These are phyloP conservation scores for Ophion obscuratus DNA, from an alignment of 2,888 invertebrate species.

Conservation along the genomic window DNA sequence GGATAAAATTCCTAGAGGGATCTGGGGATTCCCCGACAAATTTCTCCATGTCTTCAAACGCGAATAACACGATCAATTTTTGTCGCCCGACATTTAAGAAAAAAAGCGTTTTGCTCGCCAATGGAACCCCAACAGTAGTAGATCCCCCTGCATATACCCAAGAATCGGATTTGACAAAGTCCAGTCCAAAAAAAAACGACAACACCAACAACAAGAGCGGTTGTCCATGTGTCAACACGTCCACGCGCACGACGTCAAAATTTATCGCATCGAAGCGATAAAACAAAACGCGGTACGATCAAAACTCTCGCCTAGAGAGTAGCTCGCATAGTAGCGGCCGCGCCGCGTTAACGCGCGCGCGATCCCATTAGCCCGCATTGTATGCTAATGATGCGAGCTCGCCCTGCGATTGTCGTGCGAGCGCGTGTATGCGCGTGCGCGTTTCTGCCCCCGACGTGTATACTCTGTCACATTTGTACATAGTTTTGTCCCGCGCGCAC, in stretches of 20 bases:
- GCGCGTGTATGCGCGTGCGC: constrained; percentile 69
- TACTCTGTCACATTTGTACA: neutral
- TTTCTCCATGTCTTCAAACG: too few relatives aligned
- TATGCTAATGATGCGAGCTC: constrained; percentile 79
- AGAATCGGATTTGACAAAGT: neutral
- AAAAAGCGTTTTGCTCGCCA: too few relatives aligned
- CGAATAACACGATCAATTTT: too few relatives aligned
- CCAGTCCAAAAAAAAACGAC: neutral
- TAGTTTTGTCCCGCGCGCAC: neutral
- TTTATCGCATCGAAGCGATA: constrained; percentile 8
- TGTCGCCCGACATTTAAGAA: too few relatives aligned
- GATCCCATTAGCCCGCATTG: constrained; percentile 81
- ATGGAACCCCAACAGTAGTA: too few relatives aligned
- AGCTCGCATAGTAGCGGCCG: constrained; percentile 71
- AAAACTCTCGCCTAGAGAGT: constrained; percentile 55
- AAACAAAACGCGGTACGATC: constrained; percentile 52
- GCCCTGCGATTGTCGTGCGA: constrained; percentile 69
- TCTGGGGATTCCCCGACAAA: too few relatives aligned
- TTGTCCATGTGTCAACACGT: neutral
- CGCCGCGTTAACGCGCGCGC: constrained; percentile 77
- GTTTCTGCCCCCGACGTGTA: constrained; percentile 68
- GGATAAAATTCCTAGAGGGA: too few relatives aligned
- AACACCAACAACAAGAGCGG: neutral
- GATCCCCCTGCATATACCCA: neutral
- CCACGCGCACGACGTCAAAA: neutral